A percentile compares a stretch with the other conserved stretches of the same genome.
These are phyloP conservation scores for Teleiodes luculella DNA, from an alignment of 2,888 invertebrate species.

Conservation along the genomic window DNA sequence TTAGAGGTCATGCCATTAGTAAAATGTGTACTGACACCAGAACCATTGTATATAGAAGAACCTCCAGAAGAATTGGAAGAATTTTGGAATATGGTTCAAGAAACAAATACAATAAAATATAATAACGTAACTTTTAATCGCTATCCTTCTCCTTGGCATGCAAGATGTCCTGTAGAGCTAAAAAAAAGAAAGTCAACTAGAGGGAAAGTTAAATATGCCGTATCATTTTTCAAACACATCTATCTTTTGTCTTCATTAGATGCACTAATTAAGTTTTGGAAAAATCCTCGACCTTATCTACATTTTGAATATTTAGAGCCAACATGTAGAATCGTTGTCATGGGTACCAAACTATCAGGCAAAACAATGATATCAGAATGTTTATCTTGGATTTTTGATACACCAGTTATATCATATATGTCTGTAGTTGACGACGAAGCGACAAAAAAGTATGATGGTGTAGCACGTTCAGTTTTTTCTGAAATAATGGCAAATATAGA, in stretches of 20 bases:
- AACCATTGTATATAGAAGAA: constrained; percentile 59
- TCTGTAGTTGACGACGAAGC: constrained; percentile 41
- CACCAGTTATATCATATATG: constrained; percentile 59
- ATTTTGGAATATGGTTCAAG: constrained; percentile 58
- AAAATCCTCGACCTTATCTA: constrained; percentile 81
- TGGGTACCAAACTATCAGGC: constrained; percentile 80
- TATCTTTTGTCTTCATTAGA: constrained; percentile 77
- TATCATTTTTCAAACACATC: constrained; percentile 80
- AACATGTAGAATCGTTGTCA: constrained; percentile 77
- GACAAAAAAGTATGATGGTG: constrained; percentile 45
- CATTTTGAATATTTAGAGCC: constrained; percentile 77
- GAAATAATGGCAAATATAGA: constrained; percentile 64
- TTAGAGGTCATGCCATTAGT: constrained; percentile 45
- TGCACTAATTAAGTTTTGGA: constrained; percentile 72
- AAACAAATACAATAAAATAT: constrained; percentile 43
- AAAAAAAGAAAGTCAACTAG: constrained; percentile 67
- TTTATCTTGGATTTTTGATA: constrained; percentile 73
- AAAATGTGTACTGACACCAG: constrained; percentile 56
- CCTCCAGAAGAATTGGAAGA: constrained; percentile 57
- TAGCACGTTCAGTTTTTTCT: constrained; percentile 52
- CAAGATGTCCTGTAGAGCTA: constrained; percentile 81
- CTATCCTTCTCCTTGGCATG: constrained; percentile 77
- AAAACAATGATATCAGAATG: constrained; percentile 78
- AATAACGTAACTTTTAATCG: constrained; percentile 49
- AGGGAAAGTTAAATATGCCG: constrained; percentile 76